These are phyloP conservation scores for Sussaba pulchella DNA, from an alignment of 2,888 invertebrate genomes.

Conservation along the genomic window DNA sequence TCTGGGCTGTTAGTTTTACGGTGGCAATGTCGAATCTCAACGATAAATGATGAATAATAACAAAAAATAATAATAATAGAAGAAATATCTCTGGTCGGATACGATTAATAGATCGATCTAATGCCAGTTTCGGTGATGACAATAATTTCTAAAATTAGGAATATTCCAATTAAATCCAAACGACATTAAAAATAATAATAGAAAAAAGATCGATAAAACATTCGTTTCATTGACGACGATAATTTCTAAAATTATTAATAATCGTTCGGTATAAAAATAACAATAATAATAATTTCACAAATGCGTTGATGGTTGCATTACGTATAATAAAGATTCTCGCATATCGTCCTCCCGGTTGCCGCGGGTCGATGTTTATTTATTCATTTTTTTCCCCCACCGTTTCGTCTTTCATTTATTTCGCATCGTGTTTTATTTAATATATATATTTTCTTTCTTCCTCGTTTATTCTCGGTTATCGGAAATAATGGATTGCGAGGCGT, in stretches of 20 bases:
- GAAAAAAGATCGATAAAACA: too few relatives aligned
- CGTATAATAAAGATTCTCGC: neutral
- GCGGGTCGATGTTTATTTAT: constrained; percentile 12
- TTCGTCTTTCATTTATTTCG: neutral
- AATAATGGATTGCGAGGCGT: constrained; percentile 25
- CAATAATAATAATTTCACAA: neutral
- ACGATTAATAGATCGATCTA: too few relatives aligned
- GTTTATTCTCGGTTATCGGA: constrained; percentile 22
- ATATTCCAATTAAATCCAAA: neutral
- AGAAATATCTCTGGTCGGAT: too few relatives aligned
- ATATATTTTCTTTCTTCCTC: too few relatives aligned
- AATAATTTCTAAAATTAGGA: too few relatives aligned
- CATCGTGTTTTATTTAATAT: neutral
- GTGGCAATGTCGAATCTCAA: constrained; percentile 23
- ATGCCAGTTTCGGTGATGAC: too few relatives aligned
- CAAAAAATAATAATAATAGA: neutral
- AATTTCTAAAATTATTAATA: neutral
- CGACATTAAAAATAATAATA: too few relatives aligned
- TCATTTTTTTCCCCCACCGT: neutral
- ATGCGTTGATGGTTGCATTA: neutral
- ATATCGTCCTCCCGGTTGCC: neutral
- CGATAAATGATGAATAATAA: neutral
- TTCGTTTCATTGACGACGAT: too few relatives aligned
- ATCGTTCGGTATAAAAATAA: neutral
- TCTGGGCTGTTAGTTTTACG: neutral